Evolutionary conservation across 2,888 invertebrate species (phyloP), one percentile per base, ranked within the genome.

Genomic region (Andrena marginata): DNA sequence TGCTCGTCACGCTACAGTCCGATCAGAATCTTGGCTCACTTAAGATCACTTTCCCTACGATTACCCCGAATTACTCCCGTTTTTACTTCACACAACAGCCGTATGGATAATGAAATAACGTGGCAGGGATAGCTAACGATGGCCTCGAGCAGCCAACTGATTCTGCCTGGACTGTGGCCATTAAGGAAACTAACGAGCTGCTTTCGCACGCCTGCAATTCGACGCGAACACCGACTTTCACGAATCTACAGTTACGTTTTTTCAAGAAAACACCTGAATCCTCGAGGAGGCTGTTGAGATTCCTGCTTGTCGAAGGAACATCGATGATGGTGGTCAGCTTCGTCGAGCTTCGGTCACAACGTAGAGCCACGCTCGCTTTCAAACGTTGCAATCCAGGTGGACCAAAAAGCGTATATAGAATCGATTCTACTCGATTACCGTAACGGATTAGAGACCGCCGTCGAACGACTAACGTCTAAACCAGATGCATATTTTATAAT

Each of bases 351-450:
- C 16, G 23, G 10, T 72, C 54, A n/a, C 20, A 48, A 70, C 35
- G 23, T 62, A 73, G 48, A 16, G 10, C 42, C 67, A 60, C 42
- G 68, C 33, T 77, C 56, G 42, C 63, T 84, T 71, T 67, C 54
- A 26, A 54, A 77, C 54, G 75, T 20, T 31, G 81, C 72, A 86
- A 86, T 83, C 73, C 86, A 83, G 82, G 82, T 88, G 90, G 88
- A 89, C 89, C 90, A 90, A 91, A 90, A 88, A 90, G 88, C 87
- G 89, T 87, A 84, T 71, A 51, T 69, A 33, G 10, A 5, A 23
- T 20, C 72, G 79, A 81, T 79, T 74, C 68, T 75, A 71, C 35
- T 26, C 69, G 56, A 71, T 65, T 73, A 73, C 23, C 51, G 63
- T 48, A 49, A 71, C 60, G 35, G 68, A 74, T 71, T 80, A 80